These are phyloP conservation scores for Eudyptes chrysolophus DNA, from an alignment of 2,113 vertebrate genomes.

Conservation along the genomic window DNA sequence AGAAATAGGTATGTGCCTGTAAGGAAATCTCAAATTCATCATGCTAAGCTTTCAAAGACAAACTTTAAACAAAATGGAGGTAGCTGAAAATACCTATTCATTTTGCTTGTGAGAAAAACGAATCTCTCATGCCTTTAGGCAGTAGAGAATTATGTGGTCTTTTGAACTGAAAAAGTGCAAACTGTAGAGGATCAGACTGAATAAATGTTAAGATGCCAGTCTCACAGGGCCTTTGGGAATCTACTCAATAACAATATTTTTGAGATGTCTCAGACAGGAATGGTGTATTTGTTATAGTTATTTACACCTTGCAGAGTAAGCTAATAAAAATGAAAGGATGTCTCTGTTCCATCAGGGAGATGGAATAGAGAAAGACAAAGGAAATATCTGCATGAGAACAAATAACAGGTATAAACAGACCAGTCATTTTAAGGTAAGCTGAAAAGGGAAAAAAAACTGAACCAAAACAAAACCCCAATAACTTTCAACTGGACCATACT, in stretches of 20 bases:
- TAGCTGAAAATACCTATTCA: slow-evolving; percentile 56
- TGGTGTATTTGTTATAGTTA: slow-evolving; percentile 2
- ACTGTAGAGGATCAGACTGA: slow-evolving; percentile 29
- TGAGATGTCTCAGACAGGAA: not conserved
- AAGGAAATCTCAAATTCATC: slow-evolving; percentile 43
- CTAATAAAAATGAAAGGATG: not conserved
- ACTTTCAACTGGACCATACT: not conserved
- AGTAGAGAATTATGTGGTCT: slow-evolving; percentile 29
- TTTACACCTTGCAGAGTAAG: slow-evolving; percentile 1
- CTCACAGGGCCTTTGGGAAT: not conserved
- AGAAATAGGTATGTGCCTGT: not conserved
- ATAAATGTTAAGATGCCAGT: slow-evolving; percentile 46
- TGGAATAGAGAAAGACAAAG: not conserved
- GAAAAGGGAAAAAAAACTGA: not conserved
- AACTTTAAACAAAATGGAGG: slow-evolving; percentile 62
- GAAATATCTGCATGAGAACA: not conserved
- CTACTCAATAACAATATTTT: slow-evolving; percentile 20
- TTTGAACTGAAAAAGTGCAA: slow-evolving; percentile 17
- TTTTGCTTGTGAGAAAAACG: slow-evolving; percentile 48
- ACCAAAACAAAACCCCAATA: not conserved
- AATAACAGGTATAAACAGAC: not conserved
- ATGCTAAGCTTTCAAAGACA: slow-evolving; percentile 38
- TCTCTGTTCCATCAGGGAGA: too few species aligned
- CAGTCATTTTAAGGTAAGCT: not conserved
- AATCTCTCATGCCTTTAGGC: slow-evolving; percentile 47